Evolutionary conservation across 2,888 invertebrate species (phyloP).

Genomic region (Conomelus anceps): DNA sequence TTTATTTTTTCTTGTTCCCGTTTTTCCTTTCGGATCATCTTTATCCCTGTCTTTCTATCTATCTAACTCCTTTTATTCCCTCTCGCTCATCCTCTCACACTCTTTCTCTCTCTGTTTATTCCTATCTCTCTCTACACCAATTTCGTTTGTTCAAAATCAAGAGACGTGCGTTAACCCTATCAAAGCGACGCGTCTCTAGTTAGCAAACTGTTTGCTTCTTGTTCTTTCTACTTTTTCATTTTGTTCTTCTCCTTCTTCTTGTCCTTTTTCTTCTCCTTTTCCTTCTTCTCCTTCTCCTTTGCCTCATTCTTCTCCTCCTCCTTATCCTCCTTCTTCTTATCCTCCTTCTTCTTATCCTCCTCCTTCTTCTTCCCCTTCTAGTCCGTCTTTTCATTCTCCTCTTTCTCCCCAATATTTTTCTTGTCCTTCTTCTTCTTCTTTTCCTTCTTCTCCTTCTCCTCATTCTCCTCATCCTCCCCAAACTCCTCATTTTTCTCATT

Average conservation of each 20-base stretch:
- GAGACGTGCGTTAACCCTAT: not conserved
- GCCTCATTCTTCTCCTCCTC: not conserved
- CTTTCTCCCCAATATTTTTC: not conserved
- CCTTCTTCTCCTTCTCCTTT: not conserved
- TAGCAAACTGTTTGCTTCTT: not conserved
- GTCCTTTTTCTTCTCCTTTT: not conserved
- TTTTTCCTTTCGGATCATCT: too few relatives aligned
- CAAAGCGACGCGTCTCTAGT: not conserved
- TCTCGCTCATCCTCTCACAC: too few relatives aligned
- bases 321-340: not conserved
- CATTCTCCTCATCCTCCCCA: not conserved
- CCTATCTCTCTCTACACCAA: not conserved
- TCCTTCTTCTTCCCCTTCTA: not conserved
- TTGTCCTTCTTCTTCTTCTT: not conserved
- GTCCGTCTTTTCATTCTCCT: conserved; percentile 2
- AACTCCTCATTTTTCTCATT: not conserved
- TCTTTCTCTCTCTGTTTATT: not conserved
- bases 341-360: not conserved
- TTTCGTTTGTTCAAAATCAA: not conserved
- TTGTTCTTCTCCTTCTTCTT: not conserved
- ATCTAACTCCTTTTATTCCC: too few relatives aligned
- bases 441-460: not conserved
- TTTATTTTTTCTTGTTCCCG: too few relatives aligned
- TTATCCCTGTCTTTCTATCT: too few relatives aligned
- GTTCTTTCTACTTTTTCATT: too few relatives aligned